Conservation (phyloP, 1,140 invertebrate species). For the Sitobion miscanthi region DNA sequence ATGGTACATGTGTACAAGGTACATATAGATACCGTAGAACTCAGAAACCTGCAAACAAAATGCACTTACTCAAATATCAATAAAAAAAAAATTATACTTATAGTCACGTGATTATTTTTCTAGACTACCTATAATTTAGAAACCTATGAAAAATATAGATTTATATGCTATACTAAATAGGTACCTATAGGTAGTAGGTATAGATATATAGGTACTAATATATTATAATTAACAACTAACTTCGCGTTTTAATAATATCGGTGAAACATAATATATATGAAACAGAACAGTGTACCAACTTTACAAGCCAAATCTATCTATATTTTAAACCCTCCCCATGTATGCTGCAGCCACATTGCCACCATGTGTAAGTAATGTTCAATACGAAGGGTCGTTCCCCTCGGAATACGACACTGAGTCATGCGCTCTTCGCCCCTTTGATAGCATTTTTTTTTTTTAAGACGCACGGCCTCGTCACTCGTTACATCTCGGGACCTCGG, state of each 20-base stretch:
- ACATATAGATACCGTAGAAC: too few relatives aligned
- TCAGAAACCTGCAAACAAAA: too few relatives aligned
- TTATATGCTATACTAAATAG: too few relatives aligned
- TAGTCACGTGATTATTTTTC: neutral
- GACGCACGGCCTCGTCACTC: neutral
- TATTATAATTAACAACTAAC: too few relatives aligned
- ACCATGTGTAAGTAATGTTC: neutral
- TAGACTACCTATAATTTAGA: neutral
- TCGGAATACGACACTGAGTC: slow-evolving; percentile 17
- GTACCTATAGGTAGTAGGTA: too few relatives aligned
- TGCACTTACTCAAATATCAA: too few relatives aligned
- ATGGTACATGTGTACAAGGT: too few relatives aligned
- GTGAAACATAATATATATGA: neutral
- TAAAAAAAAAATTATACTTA: too few relatives aligned
- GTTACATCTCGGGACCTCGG: neutral
- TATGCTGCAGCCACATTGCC: neutral
- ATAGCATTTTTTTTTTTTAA: neutral
- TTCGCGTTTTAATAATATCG: neutral
- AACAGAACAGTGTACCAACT: neutral
- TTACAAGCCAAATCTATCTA: neutral
- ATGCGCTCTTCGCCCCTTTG: neutral
- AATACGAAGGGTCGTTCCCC: slow-evolving; percentile 32
- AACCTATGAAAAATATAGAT: too few relatives aligned
- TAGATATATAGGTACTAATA: neutral
- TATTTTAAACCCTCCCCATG: neutral